Evolutionary conservation across 1,140 invertebrate genomes (phyloP).

Genomic region (Orchesella cincta): DNA sequence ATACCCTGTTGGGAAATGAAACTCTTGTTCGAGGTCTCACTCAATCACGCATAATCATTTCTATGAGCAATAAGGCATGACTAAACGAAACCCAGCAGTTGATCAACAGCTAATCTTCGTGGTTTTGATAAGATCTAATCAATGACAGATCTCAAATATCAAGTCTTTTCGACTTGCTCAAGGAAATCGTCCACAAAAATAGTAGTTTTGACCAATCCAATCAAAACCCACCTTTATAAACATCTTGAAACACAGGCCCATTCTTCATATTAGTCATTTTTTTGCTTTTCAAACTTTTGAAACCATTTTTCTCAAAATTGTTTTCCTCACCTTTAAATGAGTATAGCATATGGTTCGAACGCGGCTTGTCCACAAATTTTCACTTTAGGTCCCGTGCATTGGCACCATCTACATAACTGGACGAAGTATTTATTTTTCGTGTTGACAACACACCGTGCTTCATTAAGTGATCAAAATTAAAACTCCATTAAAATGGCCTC

Average conservation of each 20-base stretch:
- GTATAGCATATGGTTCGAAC: slow-evolving; percentile 63
- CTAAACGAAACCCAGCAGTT: slow-evolving; percentile 65
- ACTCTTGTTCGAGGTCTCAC: not conserved
- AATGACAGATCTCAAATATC: slow-evolving; percentile 69
- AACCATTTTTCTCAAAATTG: too few species aligned
- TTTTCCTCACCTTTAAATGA: slow-evolving; percentile 63
- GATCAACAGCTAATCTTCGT: slow-evolving; percentile 77
- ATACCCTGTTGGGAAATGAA: too few species aligned
- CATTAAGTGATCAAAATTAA: slow-evolving; percentile 53
- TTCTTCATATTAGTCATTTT: not conserved
- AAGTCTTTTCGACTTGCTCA: slow-evolving; percentile 69
- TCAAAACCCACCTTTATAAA: slow-evolving; percentile 75
- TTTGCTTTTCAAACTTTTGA: not conserved
- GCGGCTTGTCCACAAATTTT: slow-evolving; percentile 62
- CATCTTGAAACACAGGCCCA: slow-evolving; percentile 58
- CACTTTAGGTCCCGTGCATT: slow-evolving; percentile 65
- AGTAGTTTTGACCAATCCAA: slow-evolving; percentile 83
- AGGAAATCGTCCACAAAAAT: slow-evolving; percentile 76
- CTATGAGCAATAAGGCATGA: not conserved
- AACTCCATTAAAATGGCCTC: slow-evolving; percentile 60
- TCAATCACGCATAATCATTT: not conserved
- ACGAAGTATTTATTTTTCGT: slow-evolving; percentile 59
- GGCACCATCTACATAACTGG: slow-evolving; percentile 63
- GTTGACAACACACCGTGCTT: slow-evolving; percentile 64
- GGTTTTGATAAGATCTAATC: slow-evolving; percentile 71